Evolutionary conservation across 2,888 invertebrate species (phyloP).

Genomic region (Coelopa pilipes): DNA sequence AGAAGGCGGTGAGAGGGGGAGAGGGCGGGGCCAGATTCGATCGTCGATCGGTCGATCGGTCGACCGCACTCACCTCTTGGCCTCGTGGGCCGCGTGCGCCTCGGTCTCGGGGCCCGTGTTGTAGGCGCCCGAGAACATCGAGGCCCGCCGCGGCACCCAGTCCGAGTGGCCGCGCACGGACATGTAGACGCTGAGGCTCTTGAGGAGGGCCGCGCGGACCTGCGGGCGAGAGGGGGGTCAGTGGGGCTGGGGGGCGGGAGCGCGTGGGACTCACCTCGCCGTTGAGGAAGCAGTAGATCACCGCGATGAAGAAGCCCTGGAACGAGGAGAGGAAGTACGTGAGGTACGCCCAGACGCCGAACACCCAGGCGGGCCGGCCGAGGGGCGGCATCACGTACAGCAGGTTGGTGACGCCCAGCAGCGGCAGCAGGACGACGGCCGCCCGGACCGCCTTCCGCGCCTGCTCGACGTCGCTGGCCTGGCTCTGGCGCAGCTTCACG

Average conservation of each 20-base stretch:
- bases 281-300: conserved; percentile 85
- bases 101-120: conserved; percentile 66
- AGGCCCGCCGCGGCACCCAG: conserved; percentile 64
- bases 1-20: not conserved
- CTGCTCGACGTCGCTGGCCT: conserved; percentile 80
- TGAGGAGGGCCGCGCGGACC: conserved; percentile 68
- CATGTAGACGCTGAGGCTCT: conserved; percentile 67
- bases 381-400: conserved; percentile 79
- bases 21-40: not conserved
- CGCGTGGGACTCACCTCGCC: conserved; percentile 76
- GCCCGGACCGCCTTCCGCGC: conserved; percentile 84
- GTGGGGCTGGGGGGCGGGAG: conserved; percentile 61
- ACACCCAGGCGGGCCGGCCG: conserved; percentile 75
- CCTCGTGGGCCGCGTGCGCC: conserved; percentile 54
- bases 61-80: conserved; percentile 53
- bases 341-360: conserved; percentile 82
- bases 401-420: conserved; percentile 83
- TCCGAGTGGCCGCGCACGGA: conserved; percentile 66
- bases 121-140: conserved; percentile 65
- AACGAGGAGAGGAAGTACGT: conserved; percentile 85
- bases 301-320: conserved; percentile 84
- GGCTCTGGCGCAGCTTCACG: conserved; percentile 77
- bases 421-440: conserved; percentile 80
- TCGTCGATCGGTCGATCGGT: too few species aligned
- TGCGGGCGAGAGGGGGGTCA: conserved; percentile 44